Base-by-base conservation (phyloP, 2,113 vertebrate genomes). In the Dipodomys merriami region DNA sequence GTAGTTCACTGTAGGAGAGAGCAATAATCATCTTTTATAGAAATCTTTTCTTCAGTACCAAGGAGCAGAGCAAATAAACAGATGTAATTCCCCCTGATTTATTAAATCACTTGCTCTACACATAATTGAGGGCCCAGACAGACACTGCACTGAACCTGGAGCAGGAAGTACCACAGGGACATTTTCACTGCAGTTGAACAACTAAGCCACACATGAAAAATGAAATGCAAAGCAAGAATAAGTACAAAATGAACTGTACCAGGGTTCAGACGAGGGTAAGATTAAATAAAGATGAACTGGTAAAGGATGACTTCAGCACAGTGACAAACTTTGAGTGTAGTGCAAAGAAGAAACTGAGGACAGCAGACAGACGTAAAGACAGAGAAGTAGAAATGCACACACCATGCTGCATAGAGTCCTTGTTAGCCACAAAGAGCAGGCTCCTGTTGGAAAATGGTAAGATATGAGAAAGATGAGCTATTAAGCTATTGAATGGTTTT, bases 21-120 rank as follows among this genome's bases (percentile, higher is more conserved):
- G 15, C 44, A 83, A 94, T 94, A 83, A 95, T 83, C 74, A 95
- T 95, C 81, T 84, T 94, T 96, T 90, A 93, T 87, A 94, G 90
- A 92, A 95, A 82, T 87, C 8, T 89, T 94, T 94, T 81, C 49
- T 86, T 90, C 19, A 53, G 53, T 84, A 87, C 33, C 10, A 33
- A 94, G 69, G 39, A 96, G 53, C 39, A 82, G 85, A 97, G 46
- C 78, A 91, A 96, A 77, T 93, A 94, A 95, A 82, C 57, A 95
- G 90, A 91, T 76, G 60, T 53, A 86, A 93, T 94, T 83, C 79
- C 39, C 65, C 20, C 20, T 93, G 84, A 94, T 94, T 96, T 96
- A 95, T 88, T 80, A 46, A 88, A 35, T 86, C 65, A 83, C 95
- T 95, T 95, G 62, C 95, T 90, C 74, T 88, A 35, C 33, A 80